Evolutionary conservation across 2,113 vertebrate genomes (phyloP), one percentile per base, ranked within the genome.

Genomic region (Nerophis lumbriciformis): DNA sequence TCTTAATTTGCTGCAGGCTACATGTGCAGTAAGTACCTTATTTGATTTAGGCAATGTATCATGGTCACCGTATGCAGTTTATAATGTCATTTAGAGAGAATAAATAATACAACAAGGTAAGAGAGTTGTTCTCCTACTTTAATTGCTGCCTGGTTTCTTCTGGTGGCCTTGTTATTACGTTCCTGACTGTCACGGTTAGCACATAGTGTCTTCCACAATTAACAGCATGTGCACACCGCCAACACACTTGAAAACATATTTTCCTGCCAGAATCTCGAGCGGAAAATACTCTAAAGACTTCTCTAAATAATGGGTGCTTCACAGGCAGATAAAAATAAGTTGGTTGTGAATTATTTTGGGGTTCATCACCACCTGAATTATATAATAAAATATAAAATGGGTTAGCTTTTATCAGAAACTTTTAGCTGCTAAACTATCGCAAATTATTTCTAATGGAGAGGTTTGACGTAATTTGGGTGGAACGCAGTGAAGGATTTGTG

Each of bases 1-100:
- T 51, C 71, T 53, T 58, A 53, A 28, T 57, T 71, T 61, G 63
- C 81, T 72, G 57, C 56, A 60, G 75, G 74, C 69, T 63, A 57
- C 70, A 68, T 81, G 53, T 51, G 55, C 47, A 35, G 48, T 11
- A 48, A 35, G 48, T 11, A 48, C 64, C 65, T 68, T 63, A 67
- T 53, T 61, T 3, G 19, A 67, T 53, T 61, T 3, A n/a, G 61
- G 52, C 50, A 70, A 57, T 72, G 68, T 79, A 69, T 70, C 71
- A 71, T 5, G 11, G 36, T 68, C 70, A 67, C 12, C 2, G 64
- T 68, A 59, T 36, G 11, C 58, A 68, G 59, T 28, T 8, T 70
- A 71, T 66, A 61, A 72, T 60, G 49, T 58, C 8, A 59, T 70
- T 76, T 69, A 53, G 66, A 42, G 36, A 38, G 48, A 11, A 48